Conservation (phyloP, 2,113 vertebrate species). For the cattle (Bos taurus) region DNA sequence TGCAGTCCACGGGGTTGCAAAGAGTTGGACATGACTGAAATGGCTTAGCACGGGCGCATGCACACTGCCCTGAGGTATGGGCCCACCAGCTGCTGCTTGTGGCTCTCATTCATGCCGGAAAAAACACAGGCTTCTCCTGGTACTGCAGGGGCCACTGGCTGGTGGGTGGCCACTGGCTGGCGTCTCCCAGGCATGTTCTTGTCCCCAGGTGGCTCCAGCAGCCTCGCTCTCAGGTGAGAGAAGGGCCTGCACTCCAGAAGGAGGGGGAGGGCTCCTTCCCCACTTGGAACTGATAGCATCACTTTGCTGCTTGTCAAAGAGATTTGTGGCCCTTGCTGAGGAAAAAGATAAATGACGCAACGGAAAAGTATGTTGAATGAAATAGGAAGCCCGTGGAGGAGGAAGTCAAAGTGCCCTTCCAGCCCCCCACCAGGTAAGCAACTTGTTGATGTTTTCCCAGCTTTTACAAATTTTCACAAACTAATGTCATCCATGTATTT, state of each 20-base stretch:
- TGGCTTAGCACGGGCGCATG: accelerated
- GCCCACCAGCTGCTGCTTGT: neutral
- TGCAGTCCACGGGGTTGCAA: neutral
- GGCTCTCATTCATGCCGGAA: neutral
- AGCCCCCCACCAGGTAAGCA: accelerated
- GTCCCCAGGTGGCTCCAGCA: neutral
- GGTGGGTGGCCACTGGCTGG: neutral
- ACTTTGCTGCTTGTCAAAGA: neutral
- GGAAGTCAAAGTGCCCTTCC: neutral
- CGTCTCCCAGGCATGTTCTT: neutral
- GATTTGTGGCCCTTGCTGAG: neutral
- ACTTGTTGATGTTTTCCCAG: neutral
- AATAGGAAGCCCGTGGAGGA: neutral
- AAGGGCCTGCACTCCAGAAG: neutral
- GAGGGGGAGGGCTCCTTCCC: neutral
- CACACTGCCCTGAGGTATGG: accelerated
- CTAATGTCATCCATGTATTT: neutral
- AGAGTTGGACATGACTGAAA: neutral
- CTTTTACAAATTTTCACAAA: neutral
- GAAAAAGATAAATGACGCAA: neutral
- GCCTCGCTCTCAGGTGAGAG: neutral
- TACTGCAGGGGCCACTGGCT: neutral
- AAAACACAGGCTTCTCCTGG: neutral
- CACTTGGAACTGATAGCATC: accelerated
- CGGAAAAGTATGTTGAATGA: accelerated